A percentile compares a stretch with the other conserved stretches of the same genome.
These are phyloP conservation scores for Leucoma salicis DNA, from an alignment of 2,888 invertebrate genomes.

Conservation along the genomic window DNA sequence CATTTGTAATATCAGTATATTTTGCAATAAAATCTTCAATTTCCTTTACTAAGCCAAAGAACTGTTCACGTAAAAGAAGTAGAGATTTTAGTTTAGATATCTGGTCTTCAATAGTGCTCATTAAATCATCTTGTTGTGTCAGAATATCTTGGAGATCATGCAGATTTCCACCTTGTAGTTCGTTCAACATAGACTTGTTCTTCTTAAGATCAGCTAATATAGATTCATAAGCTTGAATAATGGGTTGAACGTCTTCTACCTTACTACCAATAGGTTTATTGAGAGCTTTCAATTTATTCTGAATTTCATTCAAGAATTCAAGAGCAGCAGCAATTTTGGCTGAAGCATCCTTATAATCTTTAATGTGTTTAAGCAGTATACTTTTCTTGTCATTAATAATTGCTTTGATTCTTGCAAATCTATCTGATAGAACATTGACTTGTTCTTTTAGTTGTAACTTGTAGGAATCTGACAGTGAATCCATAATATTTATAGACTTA, in stretches of 20 bases:
- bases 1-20: slow-evolving; percentile 91
- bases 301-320: slow-evolving; percentile 90
- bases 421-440: slow-evolving; percentile 89
- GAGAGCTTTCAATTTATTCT: slow-evolving; percentile 90
- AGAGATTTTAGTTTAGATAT: slow-evolving; percentile 90
- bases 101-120: slow-evolving; percentile 92
- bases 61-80: slow-evolving; percentile 92
- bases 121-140: slow-evolving; percentile 92
- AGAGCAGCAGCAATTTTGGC: slow-evolving; percentile 90
- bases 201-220: slow-evolving; percentile 89
- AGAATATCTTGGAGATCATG: slow-evolving; percentile 90
- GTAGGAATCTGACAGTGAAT: slow-evolving; percentile 92
- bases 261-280: slow-evolving; percentile 93
- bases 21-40: slow-evolving; percentile 93
- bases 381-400: slow-evolving; percentile 89
- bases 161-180: slow-evolving; percentile 88
- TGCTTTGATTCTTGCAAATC: slow-evolving; percentile 87
- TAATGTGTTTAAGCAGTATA: slow-evolving; percentile 88
- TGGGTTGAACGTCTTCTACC: slow-evolving; percentile 94
- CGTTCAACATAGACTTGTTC: slow-evolving; percentile 89
- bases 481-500: slow-evolving; percentile 89
- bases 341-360: slow-evolving; percentile 91
- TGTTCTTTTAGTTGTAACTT: slow-evolving; percentile 91
- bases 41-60: slow-evolving; percentile 92
- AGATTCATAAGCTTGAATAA: slow-evolving; percentile 89